Conservation (phyloP, 2,888 invertebrate species). For the Trilocha varians region DNA sequence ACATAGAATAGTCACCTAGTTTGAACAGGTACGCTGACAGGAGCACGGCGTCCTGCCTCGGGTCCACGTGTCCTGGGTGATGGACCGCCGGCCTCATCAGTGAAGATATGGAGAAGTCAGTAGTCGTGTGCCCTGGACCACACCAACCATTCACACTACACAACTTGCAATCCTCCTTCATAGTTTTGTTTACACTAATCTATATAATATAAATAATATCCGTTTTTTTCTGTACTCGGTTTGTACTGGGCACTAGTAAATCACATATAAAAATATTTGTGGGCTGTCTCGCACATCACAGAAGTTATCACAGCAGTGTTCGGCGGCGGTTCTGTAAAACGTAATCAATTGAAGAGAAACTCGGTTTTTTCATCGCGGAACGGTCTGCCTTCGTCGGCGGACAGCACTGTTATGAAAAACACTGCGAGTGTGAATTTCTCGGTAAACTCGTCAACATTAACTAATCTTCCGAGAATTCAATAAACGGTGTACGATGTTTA, state of each 20-base stretch:
- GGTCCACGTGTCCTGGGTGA: conserved; percentile 49
- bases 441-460: conserved; percentile 13
- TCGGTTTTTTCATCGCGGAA: conserved; percentile 15
- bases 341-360: conserved; percentile 19
- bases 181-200: conserved; percentile 46
- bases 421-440: conserved; percentile 17
- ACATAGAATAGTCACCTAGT: conserved; percentile 70
- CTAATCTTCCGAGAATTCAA: conserved; percentile 18
- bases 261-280: conserved; percentile 72
- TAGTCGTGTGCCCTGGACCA: conserved; percentile 41
- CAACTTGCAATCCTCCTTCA: conserved; percentile 70
- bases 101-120: conserved; percentile 66
- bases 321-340: conserved; percentile 47
- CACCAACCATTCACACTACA: conserved; percentile 65
- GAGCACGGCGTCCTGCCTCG: conserved; percentile 58
- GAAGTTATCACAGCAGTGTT: conserved; percentile 67
- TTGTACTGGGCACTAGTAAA: conserved; percentile 72
- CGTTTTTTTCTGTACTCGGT: conserved; percentile 73
- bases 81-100: conserved; percentile 61
- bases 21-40: conserved; percentile 70
- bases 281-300: conserved; percentile 66
- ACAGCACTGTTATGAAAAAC: conserved; percentile 15
- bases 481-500: conserved; percentile 24
- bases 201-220: conserved; percentile 45
- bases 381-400: conserved; percentile 6